These are phyloP conservation scores for Athalia circularis DNA, from an alignment of 2,888 invertebrate species.

Conservation along the genomic window DNA sequence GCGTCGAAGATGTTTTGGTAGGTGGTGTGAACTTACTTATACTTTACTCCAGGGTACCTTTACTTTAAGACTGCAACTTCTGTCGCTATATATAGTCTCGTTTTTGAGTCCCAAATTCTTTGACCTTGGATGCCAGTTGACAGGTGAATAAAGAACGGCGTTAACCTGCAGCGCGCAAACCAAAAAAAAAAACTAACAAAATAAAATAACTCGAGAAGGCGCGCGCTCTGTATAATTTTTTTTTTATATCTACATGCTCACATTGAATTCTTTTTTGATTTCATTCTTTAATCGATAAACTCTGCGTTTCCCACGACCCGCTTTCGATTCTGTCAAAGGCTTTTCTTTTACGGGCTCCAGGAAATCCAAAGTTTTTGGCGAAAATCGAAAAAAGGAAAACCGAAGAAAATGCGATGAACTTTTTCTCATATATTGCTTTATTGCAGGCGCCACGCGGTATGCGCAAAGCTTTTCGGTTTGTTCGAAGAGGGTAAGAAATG, in stretches of 20 bases:
- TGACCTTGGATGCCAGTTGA: conserved; percentile 60
- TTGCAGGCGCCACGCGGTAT: too few species aligned
- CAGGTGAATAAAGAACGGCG: conserved; percentile 68
- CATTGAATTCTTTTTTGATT: too few species aligned
- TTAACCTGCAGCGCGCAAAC: neutral
- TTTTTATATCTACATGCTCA: too few species aligned
- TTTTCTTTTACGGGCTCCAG: neutral
- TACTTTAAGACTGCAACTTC: neutral
- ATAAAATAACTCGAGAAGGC: too few species aligned
- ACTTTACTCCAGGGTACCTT: too few species aligned
- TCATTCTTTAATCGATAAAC: conserved; percentile 44
- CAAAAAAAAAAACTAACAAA: too few species aligned
- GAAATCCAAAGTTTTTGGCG: neutral
- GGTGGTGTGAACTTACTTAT: conserved; percentile 55
- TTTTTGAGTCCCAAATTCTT: neutral
- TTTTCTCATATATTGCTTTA: too few species aligned
- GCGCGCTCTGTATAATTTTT: too few species aligned
- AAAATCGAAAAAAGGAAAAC: neutral
- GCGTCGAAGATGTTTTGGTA: conserved; percentile 72
- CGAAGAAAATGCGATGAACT: neutral
- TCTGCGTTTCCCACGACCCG: conserved; percentile 59
- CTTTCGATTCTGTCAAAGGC: neutral
- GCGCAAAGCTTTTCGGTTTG: too few species aligned
- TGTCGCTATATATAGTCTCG: neutral
- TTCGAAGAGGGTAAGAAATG: neutral